phyloP scores from a whole-genome alignment of 2,888 invertebrate genomes.

The Aphidius colemani region DNA sequence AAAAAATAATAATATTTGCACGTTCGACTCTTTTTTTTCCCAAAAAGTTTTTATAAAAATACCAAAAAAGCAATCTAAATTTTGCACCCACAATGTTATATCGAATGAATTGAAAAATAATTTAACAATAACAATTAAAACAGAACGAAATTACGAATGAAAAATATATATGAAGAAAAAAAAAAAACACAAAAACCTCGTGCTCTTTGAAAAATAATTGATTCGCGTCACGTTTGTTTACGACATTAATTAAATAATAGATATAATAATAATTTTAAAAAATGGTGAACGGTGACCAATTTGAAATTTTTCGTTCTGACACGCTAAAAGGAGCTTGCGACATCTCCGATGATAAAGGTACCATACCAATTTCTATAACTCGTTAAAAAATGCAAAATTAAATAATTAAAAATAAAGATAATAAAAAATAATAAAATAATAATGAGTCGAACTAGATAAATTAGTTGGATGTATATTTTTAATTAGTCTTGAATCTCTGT shows the following conservation, averaged over 20 bases:
- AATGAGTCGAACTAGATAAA: constrained; percentile 47
- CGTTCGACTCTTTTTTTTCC: constrained; percentile 13
- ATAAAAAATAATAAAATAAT: constrained; percentile 36
- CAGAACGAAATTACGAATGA: constrained; percentile 32
- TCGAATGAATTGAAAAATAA: constrained; percentile 25
- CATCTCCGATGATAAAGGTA: constrained; percentile 61
- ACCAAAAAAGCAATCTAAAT: not conserved
- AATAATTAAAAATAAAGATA: constrained; percentile 33
- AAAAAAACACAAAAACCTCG: constrained; percentile 43
- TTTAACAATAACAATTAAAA: constrained; percentile 4
- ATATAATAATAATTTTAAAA: constrained; percentile 38
- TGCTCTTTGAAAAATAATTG: constrained; percentile 60
- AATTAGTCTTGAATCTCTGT: constrained; percentile 62
- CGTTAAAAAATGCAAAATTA: constrained; percentile 38
- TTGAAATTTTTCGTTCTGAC: constrained; percentile 62
- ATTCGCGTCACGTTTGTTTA: constrained; percentile 44
- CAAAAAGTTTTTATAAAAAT: not conserved
- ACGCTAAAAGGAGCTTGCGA: constrained; percentile 60
- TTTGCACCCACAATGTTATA: not conserved
- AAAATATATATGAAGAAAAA: constrained; percentile 7
- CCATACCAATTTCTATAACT: constrained; percentile 51
- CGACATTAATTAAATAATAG: constrained; percentile 27
- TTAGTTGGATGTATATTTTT: constrained; percentile 56
- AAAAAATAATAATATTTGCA: constrained; percentile 17
- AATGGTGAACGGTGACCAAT: constrained; percentile 61